Evolutionary conservation across 2,888 invertebrate species (phyloP), one percentile per base, ranked within the genome.

Genomic region (Choristoneura rosaceana): DNA sequence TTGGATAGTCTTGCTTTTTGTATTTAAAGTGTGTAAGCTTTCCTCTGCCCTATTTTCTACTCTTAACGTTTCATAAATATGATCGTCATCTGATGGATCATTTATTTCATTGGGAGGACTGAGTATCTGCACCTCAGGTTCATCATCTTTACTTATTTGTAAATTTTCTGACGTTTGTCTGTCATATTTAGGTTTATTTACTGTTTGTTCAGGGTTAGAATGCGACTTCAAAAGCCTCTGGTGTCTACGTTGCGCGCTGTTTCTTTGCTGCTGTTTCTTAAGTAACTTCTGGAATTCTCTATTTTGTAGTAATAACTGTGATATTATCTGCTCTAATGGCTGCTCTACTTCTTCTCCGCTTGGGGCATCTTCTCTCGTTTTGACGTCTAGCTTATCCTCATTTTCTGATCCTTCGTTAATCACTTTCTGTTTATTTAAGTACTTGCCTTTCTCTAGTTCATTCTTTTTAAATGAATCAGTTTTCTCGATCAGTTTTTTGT

Each of bases 301-400:
- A 82, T 97, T 97, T 84, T 97, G 97, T 95, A 97, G 96, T 5
- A 98, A 90, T 14, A 98, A 92, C 83, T 97, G 97, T 0, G 97
- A 96, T 65, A 98, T 97, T 63, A 98, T 96, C 88, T 97, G 95
- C 88, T 97, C 96, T 79, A 96, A 92, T 64, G 95, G 96, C 84
- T 95, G 96, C 82, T 95, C 95, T 25, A 81, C 82, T 73, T 90
- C 90, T 79, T 93, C 89, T 52, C 86, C 86, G 64, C 82, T 89
- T 77, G 90, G 90, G 65, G 78, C 58, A 74, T 87, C 81, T 76
- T 85, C 77, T 74, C 77, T 81, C 66, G 69, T 75, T 70, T 87
- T 83, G 14, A 75, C 75, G 50, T 88, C 89, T 25, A 78, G 50
- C 80, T 89, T 90, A 55, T 92, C 92, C 77, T 94, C 94, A 1